phyloP scores from a whole-genome alignment of 2,113 vertebrate species.

The Apteryx mantelli region DNA sequence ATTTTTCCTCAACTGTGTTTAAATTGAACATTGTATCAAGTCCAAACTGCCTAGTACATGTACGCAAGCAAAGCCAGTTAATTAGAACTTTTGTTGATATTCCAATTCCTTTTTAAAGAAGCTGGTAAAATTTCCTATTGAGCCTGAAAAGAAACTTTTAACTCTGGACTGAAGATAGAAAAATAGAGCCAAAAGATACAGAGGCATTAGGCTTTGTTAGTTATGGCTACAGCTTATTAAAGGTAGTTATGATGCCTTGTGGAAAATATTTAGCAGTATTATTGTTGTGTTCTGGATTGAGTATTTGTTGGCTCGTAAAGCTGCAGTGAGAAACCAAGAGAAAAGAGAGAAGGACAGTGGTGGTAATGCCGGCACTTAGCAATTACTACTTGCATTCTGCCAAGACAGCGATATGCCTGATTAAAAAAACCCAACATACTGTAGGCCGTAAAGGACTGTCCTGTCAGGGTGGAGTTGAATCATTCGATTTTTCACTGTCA shows the following conservation, averaged over 20 bases:
- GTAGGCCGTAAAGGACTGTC: conserved; percentile 91
- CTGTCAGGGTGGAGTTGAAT: conserved; percentile 94
- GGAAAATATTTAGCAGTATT: neutral
- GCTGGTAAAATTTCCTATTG: neutral
- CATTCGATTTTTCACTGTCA: conserved; percentile 95
- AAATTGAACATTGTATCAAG: neutral
- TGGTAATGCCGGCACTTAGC: neutral
- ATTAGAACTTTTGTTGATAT: neutral
- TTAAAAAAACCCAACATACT: conserved; percentile 73
- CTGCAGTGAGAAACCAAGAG: neutral
- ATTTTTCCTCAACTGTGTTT: neutral
- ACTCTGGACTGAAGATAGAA: neutral
- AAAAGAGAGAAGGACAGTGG: neutral
- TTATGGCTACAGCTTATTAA: neutral
- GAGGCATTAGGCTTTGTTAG: neutral
- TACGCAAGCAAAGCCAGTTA: neutral
- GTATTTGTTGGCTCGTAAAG: neutral
- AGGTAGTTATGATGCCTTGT: neutral
- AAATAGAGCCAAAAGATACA: neutral
- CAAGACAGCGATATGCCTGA: neutral
- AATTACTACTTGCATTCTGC: neutral
- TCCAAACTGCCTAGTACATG: neutral
- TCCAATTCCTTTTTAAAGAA: conserved; percentile 30
- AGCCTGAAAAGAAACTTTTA: neutral
- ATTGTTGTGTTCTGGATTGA: neutral